Evolutionary conservation across 1,140 invertebrate species (phyloP).

Genomic region (Diabrotica undecimpunctata): DNA sequence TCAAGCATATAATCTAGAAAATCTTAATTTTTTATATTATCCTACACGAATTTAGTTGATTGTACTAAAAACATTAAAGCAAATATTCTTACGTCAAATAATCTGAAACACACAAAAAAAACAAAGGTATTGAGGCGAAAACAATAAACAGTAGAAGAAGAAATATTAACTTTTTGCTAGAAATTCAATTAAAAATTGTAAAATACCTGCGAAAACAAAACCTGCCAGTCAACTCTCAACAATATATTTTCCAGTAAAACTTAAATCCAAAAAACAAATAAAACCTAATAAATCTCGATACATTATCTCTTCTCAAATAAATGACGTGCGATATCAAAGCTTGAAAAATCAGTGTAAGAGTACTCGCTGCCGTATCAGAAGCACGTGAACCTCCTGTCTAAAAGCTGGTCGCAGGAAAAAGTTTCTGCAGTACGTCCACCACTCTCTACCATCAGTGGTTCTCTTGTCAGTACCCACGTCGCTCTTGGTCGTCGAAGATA

Average conservation of each 20-base stretch:
- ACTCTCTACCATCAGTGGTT: constrained; percentile 16
- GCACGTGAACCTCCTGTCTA: constrained; percentile 29
- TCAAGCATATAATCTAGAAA: too few relatives aligned
- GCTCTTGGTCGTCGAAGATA: constrained; percentile 25
- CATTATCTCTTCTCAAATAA: constrained; percentile 8
- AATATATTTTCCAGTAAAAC: neutral
- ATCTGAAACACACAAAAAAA: too few relatives aligned
- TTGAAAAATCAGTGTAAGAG: constrained; percentile 4
- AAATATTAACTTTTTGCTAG: too few relatives aligned
- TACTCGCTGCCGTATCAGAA: constrained; percentile 6
- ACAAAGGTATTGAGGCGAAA: too few relatives aligned
- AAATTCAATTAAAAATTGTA: too few relatives aligned
- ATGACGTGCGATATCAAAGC: constrained; percentile 6
- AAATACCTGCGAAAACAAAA: too few relatives aligned
- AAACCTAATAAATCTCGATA: constrained; percentile 11
- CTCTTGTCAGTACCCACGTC: constrained; percentile 24
- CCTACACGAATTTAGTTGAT: too few relatives aligned
- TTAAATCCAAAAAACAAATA: constrained; percentile 6
- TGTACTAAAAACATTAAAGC: too few relatives aligned
- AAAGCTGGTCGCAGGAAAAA: constrained; percentile 29
- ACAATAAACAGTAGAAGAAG: too few relatives aligned
- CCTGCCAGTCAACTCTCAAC: too few relatives aligned
- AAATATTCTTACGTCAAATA: too few relatives aligned
- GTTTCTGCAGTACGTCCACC: constrained; percentile 24
- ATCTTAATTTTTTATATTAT: too few relatives aligned